phyloP scores from a whole-genome alignment of 2,113 vertebrate species.

The Petroica traversi region DNA sequence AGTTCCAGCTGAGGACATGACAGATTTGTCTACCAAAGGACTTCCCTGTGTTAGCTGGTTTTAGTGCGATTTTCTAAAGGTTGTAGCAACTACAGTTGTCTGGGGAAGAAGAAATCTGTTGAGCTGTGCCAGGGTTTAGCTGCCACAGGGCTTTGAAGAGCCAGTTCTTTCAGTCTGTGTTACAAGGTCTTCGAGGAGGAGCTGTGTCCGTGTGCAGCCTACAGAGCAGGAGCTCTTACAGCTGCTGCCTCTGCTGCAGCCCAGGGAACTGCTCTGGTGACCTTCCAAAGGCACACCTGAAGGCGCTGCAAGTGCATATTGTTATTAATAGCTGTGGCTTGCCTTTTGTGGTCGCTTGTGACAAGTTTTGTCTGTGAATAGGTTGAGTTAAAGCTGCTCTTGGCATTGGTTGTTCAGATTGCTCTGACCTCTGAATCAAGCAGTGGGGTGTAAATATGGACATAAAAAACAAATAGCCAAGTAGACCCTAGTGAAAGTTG shows the following conservation, averaged over 20 bases:
- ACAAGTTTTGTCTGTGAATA: not conserved
- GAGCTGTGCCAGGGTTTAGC: not conserved
- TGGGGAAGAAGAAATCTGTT: not conserved
- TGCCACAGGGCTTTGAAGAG: not conserved
- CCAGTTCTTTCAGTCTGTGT: not conserved
- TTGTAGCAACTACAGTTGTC: not conserved
- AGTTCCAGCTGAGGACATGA: accelerated
- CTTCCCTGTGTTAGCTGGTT: not conserved
- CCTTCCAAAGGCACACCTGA: not conserved
- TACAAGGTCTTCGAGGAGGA: not conserved
- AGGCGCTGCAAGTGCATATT: not conserved
- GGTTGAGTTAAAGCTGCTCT: not conserved
- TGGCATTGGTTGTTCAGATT: not conserved
- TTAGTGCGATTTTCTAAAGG: not conserved
- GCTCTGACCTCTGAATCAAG: not conserved
- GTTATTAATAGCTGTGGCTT: not conserved
- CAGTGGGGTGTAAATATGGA: not conserved
- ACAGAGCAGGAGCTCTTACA: not conserved
- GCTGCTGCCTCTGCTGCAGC: not conserved
- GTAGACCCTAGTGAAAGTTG: not conserved
- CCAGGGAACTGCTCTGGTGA: not conserved
- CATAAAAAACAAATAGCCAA: not conserved
- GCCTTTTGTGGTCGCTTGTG: not conserved
- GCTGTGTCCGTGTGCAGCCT: not conserved
- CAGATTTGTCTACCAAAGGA: not conserved